Percentiles rank a stretch among this genome's conserved stretches.
Conservation (phyloP, 2,888 invertebrate species). For the Orthonychiurus folsomi region DNA sequence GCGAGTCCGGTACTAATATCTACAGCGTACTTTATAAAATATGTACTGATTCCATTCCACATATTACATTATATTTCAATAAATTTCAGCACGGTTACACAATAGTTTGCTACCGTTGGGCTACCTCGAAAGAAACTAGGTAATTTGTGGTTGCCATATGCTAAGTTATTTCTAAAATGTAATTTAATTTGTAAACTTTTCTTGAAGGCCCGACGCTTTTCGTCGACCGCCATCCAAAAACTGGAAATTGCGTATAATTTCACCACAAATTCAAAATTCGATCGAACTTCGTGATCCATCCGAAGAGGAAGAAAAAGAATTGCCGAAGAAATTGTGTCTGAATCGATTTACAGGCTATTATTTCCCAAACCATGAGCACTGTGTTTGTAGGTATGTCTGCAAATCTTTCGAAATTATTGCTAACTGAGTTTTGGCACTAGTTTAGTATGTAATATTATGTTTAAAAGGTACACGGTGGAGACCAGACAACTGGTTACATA, state of each 20-base stretch:
- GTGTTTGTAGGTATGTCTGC: not conserved
- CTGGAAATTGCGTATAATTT: slow-evolving; percentile 19
- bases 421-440: not conserved
- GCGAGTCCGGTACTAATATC: slow-evolving; percentile 16
- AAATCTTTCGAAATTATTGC: not conserved
- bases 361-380: not conserved
- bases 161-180: slow-evolving; percentile 3
- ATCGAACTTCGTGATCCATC: not conserved
- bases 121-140: not conserved
- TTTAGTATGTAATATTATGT: not conserved
- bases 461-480: not conserved
- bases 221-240: slow-evolving; percentile 12
- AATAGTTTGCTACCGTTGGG: slow-evolving; percentile 23
- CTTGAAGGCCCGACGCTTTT: not conserved
- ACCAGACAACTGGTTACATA: not conserved
- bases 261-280: slow-evolving; percentile 6
- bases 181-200: not conserved
- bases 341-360: not conserved
- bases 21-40: too few relatives aligned
- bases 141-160: too few relatives aligned
- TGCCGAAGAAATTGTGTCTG: not conserved
- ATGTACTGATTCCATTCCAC: too few relatives aligned
- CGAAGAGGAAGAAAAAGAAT: not conserved
- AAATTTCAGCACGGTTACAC: slow-evolving; percentile 23
- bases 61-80: too few relatives aligned